Evolutionary conservation across 2,888 invertebrate species (phyloP).

Genomic region (Smittia sp.): DNA sequence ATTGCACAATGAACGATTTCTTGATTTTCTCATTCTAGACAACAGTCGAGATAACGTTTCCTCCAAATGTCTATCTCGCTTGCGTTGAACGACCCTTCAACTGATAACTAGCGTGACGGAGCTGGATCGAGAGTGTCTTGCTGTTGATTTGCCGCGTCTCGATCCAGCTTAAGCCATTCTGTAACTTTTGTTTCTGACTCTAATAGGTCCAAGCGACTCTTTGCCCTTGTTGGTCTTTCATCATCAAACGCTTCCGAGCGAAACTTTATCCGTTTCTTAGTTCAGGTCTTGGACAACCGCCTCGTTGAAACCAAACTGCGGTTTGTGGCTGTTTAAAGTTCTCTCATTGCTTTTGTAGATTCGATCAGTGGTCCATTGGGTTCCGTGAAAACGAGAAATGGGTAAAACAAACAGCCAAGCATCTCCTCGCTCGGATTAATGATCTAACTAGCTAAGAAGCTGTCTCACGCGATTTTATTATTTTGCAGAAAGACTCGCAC

Average conservation of each 20-base stretch:
- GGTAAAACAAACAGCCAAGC: background rate
- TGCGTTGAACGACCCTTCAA: background rate
- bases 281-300: slow-evolving; percentile 18
- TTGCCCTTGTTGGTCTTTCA: background rate
- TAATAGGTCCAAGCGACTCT: slow-evolving; percentile 1
- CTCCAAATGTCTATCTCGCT: background rate
- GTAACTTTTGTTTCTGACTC: background rate
- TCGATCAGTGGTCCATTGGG: background rate
- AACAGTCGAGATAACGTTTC: background rate
- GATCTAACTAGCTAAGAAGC: background rate
- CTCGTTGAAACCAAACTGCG: background rate
- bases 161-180: no score
- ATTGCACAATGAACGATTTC: background rate
- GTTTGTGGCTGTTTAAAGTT: background rate
- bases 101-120: background rate
- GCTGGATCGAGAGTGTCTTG: no score
- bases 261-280: background rate
- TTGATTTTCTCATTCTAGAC: slow-evolving; percentile 38
- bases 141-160: no score
- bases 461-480: slow-evolving; percentile 37
- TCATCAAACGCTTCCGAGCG: background rate
- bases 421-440: background rate
- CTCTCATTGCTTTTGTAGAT: slow-evolving; percentile 19
- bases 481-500: slow-evolving; percentile 36
- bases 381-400: background rate